These are phyloP conservation scores for Anthoscopus minutus DNA, from an alignment of 2,113 vertebrate species.

Conservation along the genomic window DNA sequence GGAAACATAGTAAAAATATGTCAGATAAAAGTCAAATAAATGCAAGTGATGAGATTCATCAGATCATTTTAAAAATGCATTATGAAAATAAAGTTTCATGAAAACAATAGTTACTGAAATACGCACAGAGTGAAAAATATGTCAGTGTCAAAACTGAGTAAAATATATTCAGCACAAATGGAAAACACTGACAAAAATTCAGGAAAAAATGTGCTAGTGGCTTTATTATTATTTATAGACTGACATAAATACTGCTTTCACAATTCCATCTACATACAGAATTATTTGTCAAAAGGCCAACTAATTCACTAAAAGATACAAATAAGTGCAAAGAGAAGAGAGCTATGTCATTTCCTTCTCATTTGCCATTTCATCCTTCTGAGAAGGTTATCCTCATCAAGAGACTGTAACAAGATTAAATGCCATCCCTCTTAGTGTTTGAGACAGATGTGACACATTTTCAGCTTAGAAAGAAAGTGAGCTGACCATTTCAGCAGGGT, in stretches of 20 bases:
- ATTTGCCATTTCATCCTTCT: neutral
- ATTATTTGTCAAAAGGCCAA: neutral
- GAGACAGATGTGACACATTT: neutral
- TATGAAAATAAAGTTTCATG: neutral
- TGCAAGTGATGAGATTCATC: neutral
- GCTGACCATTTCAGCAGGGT: neutral
- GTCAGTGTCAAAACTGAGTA: neutral
- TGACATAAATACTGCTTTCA: fast-evolving
- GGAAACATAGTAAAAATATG: neutral
- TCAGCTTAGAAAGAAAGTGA: neutral
- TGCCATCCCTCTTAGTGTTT: neutral
- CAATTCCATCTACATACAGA: neutral
- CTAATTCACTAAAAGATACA: neutral
- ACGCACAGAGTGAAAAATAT: neutral
- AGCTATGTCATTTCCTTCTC: neutral
- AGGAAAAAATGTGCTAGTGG: neutral
- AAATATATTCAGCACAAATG: neutral
- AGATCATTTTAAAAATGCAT: neutral
- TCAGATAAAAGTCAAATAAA: neutral
- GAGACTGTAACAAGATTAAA: neutral
- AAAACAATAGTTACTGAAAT: neutral
- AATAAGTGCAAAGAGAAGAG: neutral
- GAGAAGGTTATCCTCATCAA: neutral
- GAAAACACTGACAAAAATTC: neutral
- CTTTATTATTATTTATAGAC: neutral